These are phyloP conservation scores for Amphiura filiformis DNA, from an alignment of 35 echinoderm and acorn worm genomes.

Conservation along the genomic window DNA sequence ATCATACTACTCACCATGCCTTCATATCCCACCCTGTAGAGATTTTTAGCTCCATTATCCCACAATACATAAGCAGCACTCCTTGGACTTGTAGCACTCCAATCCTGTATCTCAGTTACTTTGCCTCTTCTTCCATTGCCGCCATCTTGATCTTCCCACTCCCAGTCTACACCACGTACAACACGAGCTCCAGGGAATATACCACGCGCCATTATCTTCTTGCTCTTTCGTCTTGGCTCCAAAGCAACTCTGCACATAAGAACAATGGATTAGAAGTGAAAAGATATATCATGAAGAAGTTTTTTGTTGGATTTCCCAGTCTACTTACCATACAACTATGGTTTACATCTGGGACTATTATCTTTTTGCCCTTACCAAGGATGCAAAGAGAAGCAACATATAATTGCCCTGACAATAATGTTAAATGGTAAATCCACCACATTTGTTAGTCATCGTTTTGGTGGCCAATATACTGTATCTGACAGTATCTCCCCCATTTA, in stretches of 20 bases:
- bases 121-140: slow-evolving; percentile 85
- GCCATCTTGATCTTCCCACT: slow-evolving; percentile 99
- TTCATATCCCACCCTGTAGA: slow-evolving; percentile 95
- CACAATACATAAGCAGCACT: slow-evolving; percentile 97
- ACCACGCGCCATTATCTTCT: slow-evolving; percentile 94
- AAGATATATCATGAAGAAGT: not conserved
- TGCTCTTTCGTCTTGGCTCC: slow-evolving; percentile 95
- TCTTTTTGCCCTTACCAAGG: too few species aligned
- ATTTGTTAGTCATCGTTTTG: too few species aligned
- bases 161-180: slow-evolving; percentile 96
- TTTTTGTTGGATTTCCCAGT: too few species aligned
- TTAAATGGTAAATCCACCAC: too few species aligned
- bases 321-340: too few species aligned
- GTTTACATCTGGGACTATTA: too few species aligned
- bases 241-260: slow-evolving; percentile 64
- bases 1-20: slow-evolving; percentile 85
- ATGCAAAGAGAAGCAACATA: too few species aligned
- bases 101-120: slow-evolving; percentile 94
- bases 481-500: too few species aligned
- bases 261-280: not conserved
- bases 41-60: slow-evolving; percentile 97
- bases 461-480: too few species aligned
- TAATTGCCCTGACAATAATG: too few species aligned
- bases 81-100: slow-evolving; percentile 91
- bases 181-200: slow-evolving; percentile 94